These are phyloP conservation scores for Pangasius djambal DNA, from an alignment of 2,797 vertebrate genomes.

Conservation along the genomic window DNA sequence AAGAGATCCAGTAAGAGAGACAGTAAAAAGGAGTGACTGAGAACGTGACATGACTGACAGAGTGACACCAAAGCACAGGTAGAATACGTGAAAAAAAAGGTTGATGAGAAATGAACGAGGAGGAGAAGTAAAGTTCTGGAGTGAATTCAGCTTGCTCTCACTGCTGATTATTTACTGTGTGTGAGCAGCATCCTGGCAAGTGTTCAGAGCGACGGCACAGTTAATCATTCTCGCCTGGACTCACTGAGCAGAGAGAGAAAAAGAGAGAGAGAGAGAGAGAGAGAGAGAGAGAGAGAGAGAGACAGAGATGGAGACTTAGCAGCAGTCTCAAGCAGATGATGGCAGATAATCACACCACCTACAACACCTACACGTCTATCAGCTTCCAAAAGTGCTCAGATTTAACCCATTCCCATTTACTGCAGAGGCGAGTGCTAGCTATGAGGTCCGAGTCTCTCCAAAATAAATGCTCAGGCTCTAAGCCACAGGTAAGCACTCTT, in stretches of 20 bases:
- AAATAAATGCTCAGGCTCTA: neutral
- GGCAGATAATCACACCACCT: slow-evolving; percentile 55
- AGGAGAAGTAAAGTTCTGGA: neutral
- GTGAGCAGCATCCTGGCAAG: slow-evolving; percentile 56
- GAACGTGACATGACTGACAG: slow-evolving; percentile 16
- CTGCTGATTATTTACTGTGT: slow-evolving; percentile 61
- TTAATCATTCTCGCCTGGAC: slow-evolving; percentile 53
- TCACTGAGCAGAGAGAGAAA: slow-evolving; percentile 31
- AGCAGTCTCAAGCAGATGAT: slow-evolving; percentile 44
- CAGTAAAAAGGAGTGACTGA: slow-evolving; percentile 28
- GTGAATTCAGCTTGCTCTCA: slow-evolving; percentile 15
- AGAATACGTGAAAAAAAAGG: neutral
- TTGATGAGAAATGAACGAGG: neutral
- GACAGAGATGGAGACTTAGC: slow-evolving; percentile 26
- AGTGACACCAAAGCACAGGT: neutral
- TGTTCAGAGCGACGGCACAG: slow-evolving; percentile 52
- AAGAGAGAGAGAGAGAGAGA: neutral
- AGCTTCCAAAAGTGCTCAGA: neutral
- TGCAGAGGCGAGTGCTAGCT: neutral
- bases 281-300: neutral
- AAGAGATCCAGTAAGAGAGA: neutral
- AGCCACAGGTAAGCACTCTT: neutral
- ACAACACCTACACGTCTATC: slow-evolving; percentile 40
- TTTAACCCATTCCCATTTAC: neutral
- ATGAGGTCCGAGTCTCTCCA: neutral